Percentiles rank a stretch among this genome's conserved stretches.
These are phyloP conservation scores for Pseudoips prasinana DNA, from an alignment of 2,888 invertebrate species.

Conservation along the genomic window DNA sequence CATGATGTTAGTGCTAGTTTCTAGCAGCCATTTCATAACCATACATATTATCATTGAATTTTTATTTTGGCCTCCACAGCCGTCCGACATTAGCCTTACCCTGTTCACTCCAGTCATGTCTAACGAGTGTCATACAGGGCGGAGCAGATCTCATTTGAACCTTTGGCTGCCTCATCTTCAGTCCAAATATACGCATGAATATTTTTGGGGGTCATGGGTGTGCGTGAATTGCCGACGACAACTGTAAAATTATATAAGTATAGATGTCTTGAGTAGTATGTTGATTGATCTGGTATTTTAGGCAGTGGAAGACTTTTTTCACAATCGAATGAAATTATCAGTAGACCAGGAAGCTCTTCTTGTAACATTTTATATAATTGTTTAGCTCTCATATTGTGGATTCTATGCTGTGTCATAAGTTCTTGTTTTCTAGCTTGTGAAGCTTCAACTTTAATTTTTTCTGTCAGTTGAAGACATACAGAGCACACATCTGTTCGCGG, in stretches of 20 bases:
- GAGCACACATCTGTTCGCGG: constrained; percentile 1
- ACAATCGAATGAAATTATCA: not conserved
- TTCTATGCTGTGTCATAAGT: not conserved
- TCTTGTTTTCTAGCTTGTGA: not conserved
- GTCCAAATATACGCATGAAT: not conserved
- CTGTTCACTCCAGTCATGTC: not conserved
- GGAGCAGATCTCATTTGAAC: constrained; percentile 1
- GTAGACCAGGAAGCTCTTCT: not conserved
- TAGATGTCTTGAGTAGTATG: not conserved
- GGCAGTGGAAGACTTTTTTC: not conserved
- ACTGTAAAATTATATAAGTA: constrained; percentile 1
- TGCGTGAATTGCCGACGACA: not conserved
- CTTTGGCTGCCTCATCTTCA: not conserved
- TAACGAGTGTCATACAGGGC: not conserved
- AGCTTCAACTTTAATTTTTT: not conserved
- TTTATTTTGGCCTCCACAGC: not conserved
- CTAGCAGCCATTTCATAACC: not conserved
- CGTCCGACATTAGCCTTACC: not conserved
- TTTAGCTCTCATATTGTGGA: not conserved
- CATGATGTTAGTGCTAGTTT: not conserved
- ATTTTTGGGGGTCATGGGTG: not conserved
- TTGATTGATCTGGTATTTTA: not conserved
- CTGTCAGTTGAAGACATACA: not conserved
- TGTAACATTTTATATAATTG: not conserved
- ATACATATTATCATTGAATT: not conserved